These are phyloP conservation scores for Ictalurus punctatus DNA, from an alignment of 2,113 vertebrate species.

Conservation along the genomic window DNA sequence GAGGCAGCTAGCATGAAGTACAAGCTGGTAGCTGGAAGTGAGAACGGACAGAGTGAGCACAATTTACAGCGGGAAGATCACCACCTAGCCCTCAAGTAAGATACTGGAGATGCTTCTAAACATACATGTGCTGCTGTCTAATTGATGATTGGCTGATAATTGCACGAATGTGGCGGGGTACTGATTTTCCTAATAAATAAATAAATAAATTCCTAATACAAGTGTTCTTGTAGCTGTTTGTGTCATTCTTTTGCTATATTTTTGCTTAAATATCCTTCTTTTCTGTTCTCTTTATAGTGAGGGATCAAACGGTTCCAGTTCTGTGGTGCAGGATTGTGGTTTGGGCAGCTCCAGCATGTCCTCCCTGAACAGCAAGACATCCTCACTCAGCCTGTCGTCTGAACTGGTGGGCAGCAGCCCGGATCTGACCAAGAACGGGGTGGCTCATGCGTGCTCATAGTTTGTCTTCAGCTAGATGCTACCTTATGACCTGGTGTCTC, in stretches of 20 bases:
- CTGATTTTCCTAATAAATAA: background rate
- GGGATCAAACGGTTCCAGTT: conserved; percentile 77
- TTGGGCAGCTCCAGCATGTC: conserved; percentile 60
- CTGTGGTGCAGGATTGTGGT: conserved; percentile 72
- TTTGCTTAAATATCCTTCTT: background rate
- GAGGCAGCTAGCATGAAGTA: conserved; percentile 80
- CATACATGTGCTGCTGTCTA: background rate
- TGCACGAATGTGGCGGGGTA: background rate
- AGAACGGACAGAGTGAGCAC: conserved; percentile 81
- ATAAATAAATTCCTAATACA: background rate
- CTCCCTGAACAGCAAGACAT: conserved; percentile 77
- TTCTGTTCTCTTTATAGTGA: conserved; percentile 68
- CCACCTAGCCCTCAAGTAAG: conserved; percentile 78
- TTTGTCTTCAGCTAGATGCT: conserved; percentile 16
- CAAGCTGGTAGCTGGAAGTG: conserved; percentile 78
- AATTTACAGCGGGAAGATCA: conserved; percentile 79
- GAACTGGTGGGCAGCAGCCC: conserved; percentile 73
- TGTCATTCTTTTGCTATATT: background rate
- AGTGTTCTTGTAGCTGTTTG: background rate
- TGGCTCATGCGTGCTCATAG: conserved; percentile 70
- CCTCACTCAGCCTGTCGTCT: conserved; percentile 77
- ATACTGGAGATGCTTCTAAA: background rate
- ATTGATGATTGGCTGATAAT: background rate
- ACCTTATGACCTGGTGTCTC: conserved; percentile 43
- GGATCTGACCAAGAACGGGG: conserved; percentile 74